Evolutionary conservation across 2,113 vertebrate genomes (phyloP).

Genomic region (Corynorhinus townsendii): DNA sequence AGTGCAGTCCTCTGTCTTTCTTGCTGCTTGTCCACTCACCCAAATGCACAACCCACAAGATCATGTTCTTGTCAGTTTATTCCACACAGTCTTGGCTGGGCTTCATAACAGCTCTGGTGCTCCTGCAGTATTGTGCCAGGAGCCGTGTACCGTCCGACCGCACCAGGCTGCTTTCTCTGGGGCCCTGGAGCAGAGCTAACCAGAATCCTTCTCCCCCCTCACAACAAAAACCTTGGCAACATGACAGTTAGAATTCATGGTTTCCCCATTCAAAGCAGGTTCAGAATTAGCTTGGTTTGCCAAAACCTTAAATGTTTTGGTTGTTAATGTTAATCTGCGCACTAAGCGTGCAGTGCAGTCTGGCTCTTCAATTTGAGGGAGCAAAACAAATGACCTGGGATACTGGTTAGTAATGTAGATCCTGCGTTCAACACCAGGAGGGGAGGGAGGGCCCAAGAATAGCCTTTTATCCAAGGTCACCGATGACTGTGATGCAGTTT

Average conservation of each 20-base stretch:
- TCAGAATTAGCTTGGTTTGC: background rate
- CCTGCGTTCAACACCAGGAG: background rate
- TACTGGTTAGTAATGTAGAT: too few relatives aligned
- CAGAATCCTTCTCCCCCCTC: background rate
- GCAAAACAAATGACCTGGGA: background rate
- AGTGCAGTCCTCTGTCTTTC: background rate
- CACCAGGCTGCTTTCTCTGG: background rate
- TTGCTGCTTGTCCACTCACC: background rate
- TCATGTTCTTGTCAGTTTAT: accelerated
- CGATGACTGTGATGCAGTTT: background rate
- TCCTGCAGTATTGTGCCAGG: background rate
- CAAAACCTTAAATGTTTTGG: background rate
- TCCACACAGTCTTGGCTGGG: too few relatives aligned
- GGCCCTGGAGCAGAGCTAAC: background rate
- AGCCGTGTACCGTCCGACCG: background rate
- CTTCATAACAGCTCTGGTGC: background rate
- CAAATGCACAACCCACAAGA: accelerated
- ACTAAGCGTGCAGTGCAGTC: background rate
- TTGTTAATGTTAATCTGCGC: background rate
- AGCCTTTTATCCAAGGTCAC: too few relatives aligned
- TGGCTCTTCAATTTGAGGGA: background rate
- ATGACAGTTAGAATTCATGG: background rate
- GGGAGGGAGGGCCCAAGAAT: background rate
- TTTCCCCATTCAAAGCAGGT: background rate
- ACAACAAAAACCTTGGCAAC: background rate